These are phyloP conservation scores for Chiroxiphia lanceolata DNA, from an alignment of 2,797 vertebrate species.

Conservation along the genomic window DNA sequence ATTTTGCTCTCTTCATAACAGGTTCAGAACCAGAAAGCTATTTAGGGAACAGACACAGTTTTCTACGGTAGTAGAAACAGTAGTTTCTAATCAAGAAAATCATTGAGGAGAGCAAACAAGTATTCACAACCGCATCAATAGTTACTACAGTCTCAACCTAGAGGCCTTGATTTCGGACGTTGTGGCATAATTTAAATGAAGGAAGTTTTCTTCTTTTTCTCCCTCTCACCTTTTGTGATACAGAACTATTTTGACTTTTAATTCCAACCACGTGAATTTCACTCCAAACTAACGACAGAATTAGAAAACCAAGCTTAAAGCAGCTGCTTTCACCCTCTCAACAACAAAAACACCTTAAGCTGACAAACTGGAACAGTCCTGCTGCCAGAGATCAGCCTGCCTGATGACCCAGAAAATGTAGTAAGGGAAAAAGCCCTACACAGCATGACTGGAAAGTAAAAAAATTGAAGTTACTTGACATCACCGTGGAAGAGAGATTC, in stretches of 20 bases:
- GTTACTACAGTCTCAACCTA: neutral
- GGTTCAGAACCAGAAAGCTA: neutral
- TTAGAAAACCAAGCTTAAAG: neutral
- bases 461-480: neutral
- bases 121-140: neutral
- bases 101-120: neutral
- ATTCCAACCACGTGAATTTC: neutral
- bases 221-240: neutral
- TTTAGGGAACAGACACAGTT: neutral
- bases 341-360: neutral
- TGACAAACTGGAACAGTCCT: neutral
- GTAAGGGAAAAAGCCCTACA: neutral
- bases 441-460: neutral
- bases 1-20: neutral
- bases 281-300: neutral
- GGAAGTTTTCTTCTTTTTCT: neutral
- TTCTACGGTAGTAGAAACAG: too few relatives aligned
- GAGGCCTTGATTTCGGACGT: neutral
- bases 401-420: neutral
- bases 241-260: neutral
- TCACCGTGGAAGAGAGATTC: neutral
- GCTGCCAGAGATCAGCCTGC: neutral
- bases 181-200: neutral
- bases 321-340: neutral
- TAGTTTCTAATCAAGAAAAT: neutral